These are phyloP conservation scores for Digitonthophagus gazella DNA, from an alignment of 2,888 invertebrate genomes.

Conservation along the genomic window DNA sequence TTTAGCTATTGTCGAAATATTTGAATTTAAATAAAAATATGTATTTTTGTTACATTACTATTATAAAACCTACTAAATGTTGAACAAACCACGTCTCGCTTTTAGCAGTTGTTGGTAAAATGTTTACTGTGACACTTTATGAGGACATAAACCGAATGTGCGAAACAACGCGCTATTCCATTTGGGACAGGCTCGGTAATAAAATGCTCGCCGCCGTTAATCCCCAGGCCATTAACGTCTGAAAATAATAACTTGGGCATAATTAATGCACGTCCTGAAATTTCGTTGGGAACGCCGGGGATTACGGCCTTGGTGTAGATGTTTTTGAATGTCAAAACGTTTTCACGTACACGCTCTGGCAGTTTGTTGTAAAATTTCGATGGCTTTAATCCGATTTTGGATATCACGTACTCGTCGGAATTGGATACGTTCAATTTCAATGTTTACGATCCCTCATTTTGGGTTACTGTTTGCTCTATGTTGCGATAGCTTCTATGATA, in stretches of 20 bases:
- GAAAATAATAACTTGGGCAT: not conserved
- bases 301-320: not conserved
- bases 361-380: not conserved
- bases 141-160: not conserved
- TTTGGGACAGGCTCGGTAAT: not conserved
- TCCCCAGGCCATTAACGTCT: not conserved
- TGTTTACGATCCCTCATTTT: not conserved
- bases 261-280: not conserved
- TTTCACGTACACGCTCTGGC: not conserved
- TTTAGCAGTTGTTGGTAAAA: not conserved
- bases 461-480: not conserved
- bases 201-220: not conserved
- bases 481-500: too few relatives aligned
- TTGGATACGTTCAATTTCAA: not conserved
- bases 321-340: not conserved
- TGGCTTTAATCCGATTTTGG: not conserved
- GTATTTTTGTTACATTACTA: too few relatives aligned
- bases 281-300: not conserved
- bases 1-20: not conserved
- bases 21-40: too few relatives aligned
- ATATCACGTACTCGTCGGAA: not conserved
- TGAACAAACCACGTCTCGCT: not conserved
- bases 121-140: not conserved
- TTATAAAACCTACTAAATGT: too few relatives aligned
- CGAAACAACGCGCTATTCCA: not conserved